Base-by-base conservation (phyloP, 2,888 invertebrate species). In the Sphaerophoria taeniata region DNA sequence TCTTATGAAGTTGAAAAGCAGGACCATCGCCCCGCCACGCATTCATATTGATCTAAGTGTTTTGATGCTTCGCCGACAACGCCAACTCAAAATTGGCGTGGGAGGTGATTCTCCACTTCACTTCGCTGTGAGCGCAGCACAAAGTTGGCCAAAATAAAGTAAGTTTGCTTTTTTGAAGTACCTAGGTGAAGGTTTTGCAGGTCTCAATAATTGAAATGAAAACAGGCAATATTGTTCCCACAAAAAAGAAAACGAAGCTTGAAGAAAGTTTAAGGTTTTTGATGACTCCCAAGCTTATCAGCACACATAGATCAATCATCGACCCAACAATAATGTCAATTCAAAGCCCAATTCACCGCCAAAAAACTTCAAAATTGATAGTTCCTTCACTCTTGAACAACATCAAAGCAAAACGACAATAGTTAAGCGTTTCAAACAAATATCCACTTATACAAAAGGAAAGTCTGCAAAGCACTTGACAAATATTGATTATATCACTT, bases 391-490 rank as follows among this genome's bases (percentile, higher is more conserved):
- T 78, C 82, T 78, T 34, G n/a, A n/a, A 47, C 6, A 39, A 49
- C 12, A 24, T 4, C 45, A 51, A 56, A 55, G 53, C 39, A 34
- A 67, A 67, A 58, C 76, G 73, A 85, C 76, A 81, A 85, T 85
- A 76, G 72, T 83, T 78, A 65, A 78, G 76, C 76, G 56, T 81
- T 73, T 70, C 76, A 69, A 78, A 9, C 6, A 3, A 16, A 6
- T 39, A 43, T 63, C 69, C 9, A 9, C 3, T 6, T 11, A 9
- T 43, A 43, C 69, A 85, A 85, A 77, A 73, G 81, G 81, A 81
- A 85, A 85, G 81, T 85, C 81, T 69, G 85, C 85, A 76, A 24
- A 85, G 76, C 70, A 81, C 81, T 85, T 85, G 85, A 85, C 85
- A 81, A 85, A 69, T 77, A 81, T 81, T 85, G 85, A 85, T 85